phyloP scores from a whole-genome alignment of 1,140 invertebrate species.

The Mactra quadrangularis region DNA sequence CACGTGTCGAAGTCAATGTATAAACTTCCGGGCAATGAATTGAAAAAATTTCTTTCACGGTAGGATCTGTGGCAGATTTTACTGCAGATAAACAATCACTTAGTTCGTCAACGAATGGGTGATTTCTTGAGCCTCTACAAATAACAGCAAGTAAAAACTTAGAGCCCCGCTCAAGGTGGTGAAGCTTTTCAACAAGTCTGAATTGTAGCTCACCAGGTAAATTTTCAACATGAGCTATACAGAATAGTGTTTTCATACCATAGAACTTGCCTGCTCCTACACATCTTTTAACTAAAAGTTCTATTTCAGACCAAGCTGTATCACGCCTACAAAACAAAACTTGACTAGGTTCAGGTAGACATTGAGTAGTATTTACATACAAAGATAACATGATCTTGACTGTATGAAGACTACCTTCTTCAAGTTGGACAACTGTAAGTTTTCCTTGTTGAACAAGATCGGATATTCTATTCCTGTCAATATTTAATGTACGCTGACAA shows the following conservation, averaged over 20 bases:
- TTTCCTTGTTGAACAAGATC: slow-evolving; percentile 34
- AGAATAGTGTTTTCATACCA: slow-evolving; percentile 28
- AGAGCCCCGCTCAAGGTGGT: not conserved
- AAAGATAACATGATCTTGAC: slow-evolving; percentile 64
- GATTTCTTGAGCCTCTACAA: slow-evolving; percentile 52
- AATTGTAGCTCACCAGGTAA: slow-evolving; percentile 54
- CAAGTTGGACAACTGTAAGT: slow-evolving; percentile 42
- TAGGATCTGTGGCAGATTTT: slow-evolving; percentile 17
- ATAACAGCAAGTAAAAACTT: slow-evolving; percentile 51
- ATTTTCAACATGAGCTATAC: slow-evolving; percentile 65
- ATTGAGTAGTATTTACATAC: slow-evolving; percentile 60
- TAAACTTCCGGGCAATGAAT: slow-evolving; percentile 16
- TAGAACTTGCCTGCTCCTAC: not conserved
- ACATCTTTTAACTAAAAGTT: slow-evolving; percentile 62
- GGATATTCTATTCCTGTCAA: no score
- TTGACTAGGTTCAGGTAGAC: slow-evolving; percentile 62
- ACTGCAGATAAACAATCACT: slow-evolving; percentile 7
- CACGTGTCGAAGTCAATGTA: slow-evolving; percentile 58
- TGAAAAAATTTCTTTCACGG: slow-evolving; percentile 16
- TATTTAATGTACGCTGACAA: no score
- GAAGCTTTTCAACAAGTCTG: slow-evolving; percentile 45
- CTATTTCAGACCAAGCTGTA: slow-evolving; percentile 64
- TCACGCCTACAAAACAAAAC: slow-evolving; percentile 63
- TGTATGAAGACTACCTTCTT: slow-evolving; percentile 49
- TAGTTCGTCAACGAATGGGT: slow-evolving; percentile 57